Percentiles rank a stretch among this genome's conserved stretches.
Conservation (phyloP, 2,888 invertebrate genomes). For the Pegoplata infirma region DNA sequence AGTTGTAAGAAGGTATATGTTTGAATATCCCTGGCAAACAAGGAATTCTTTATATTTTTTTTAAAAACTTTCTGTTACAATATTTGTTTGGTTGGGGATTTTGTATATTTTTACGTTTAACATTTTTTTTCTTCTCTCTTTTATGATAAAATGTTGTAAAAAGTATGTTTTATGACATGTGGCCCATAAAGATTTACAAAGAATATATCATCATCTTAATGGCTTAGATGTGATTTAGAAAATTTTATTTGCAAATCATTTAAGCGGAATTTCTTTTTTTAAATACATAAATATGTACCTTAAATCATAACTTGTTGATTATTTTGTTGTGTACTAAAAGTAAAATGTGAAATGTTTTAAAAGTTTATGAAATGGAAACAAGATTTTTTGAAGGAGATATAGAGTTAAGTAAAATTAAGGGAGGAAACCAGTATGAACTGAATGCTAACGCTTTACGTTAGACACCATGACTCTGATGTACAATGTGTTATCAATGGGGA, state of each 20-base stretch:
- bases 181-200: slow-evolving; percentile 60
- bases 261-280: slow-evolving; percentile 55
- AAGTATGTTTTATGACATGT: slow-evolving; percentile 62
- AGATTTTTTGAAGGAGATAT: neutral
- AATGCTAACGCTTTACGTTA: too few relatives aligned
- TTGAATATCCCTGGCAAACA: neutral
- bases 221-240: slow-evolving; percentile 62
- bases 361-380: slow-evolving; percentile 45
- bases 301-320: slow-evolving; percentile 58
- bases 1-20: neutral
- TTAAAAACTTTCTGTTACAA: slow-evolving; percentile 16
- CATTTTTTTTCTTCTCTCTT: neutral
- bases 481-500: too few relatives aligned
- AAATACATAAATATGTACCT: slow-evolving; percentile 43
- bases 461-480: too few relatives aligned
- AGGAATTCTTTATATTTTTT: neutral
- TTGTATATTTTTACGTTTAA: neutral
- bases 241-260: slow-evolving; percentile 63
- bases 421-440: too few relatives aligned
- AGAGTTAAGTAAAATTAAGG: too few relatives aligned
- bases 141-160: neutral
- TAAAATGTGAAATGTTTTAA: slow-evolving; percentile 46
- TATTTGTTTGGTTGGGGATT: slow-evolving; percentile 19
- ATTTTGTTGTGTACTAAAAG: slow-evolving; percentile 31
- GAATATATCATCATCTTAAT: slow-evolving; percentile 62